phyloP scores from a whole-genome alignment of 2,888 invertebrate genomes.

The Germaria angustata region DNA sequence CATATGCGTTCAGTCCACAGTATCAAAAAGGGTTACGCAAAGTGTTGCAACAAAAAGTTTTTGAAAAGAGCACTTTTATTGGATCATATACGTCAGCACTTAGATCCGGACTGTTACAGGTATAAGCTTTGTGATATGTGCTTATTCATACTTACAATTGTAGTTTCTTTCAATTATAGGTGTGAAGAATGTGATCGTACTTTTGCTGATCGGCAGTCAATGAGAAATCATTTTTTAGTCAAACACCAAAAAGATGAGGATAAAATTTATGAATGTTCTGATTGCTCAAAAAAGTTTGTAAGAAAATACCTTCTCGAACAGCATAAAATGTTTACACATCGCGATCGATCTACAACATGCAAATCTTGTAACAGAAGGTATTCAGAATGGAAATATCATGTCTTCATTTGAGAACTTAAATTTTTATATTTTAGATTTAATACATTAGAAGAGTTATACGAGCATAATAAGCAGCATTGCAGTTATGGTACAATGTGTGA shows the following conservation, averaged over 20 bases:
- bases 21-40: conserved; percentile 74
- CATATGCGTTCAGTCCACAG: conserved; percentile 68
- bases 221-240: conserved; percentile 77
- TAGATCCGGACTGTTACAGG: conserved; percentile 73
- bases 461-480: conserved; percentile 70
- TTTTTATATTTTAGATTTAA: conserved; percentile 72
- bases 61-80: conserved; percentile 75
- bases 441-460: conserved; percentile 40
- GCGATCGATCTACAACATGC: conserved; percentile 75
- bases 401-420: conserved; percentile 48
- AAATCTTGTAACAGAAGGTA: conserved; percentile 76
- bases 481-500: conserved; percentile 78
- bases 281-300: conserved; percentile 77
- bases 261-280: conserved; percentile 76
- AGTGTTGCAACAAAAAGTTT: conserved; percentile 77
- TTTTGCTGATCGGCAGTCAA: conserved; percentile 75
- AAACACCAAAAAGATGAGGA: conserved; percentile 78
- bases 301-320: conserved; percentile 77
- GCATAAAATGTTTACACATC: conserved; percentile 73
- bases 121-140: neutral
- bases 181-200: conserved; percentile 72
- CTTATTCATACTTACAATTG: no score
- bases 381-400: neutral
- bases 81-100: conserved; percentile 77
- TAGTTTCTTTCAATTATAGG: conserved; percentile 55